phyloP scores from a whole-genome alignment of 2,113 vertebrate genomes.

The Cyphotilapia sp. region DNA sequence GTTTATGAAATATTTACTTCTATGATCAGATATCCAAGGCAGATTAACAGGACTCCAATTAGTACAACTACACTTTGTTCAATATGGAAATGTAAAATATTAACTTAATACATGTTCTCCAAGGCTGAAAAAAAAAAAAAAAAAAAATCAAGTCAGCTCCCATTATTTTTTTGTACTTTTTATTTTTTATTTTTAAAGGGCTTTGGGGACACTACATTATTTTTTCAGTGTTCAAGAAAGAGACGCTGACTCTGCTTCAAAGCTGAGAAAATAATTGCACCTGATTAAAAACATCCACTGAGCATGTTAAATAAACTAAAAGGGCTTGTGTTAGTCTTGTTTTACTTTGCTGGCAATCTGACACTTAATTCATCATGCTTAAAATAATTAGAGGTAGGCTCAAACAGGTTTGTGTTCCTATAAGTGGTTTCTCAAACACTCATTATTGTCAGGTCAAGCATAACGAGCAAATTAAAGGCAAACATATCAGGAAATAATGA shows the following conservation, averaged over 20 bases:
- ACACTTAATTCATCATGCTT: not conserved
- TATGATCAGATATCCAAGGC: too few species aligned
- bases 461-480: not conserved
- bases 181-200: too few species aligned
- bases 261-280: not conserved
- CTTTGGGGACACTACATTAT: too few species aligned
- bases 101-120: too few species aligned
- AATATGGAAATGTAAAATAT: too few species aligned
- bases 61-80: too few species aligned
- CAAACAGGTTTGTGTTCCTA: not conserved
- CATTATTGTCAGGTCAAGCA: not conserved
- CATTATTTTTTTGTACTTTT: too few species aligned
- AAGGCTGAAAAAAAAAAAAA: too few species aligned
- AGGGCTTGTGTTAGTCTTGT: not conserved
- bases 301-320: not conserved
- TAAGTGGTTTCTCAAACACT: not conserved
- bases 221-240: not conserved
- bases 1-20: too few species aligned
- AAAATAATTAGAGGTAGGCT: constrained; percentile 18
- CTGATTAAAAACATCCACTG: constrained; percentile 12
- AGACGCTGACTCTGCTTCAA: not conserved
- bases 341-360: not conserved
- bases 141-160: too few species aligned
- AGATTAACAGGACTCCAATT: too few species aligned
- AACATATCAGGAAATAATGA: not conserved